These are phyloP conservation scores for Orycteropus afer DNA, from an alignment of 2,113 vertebrate species.

Conservation along the genomic window DNA sequence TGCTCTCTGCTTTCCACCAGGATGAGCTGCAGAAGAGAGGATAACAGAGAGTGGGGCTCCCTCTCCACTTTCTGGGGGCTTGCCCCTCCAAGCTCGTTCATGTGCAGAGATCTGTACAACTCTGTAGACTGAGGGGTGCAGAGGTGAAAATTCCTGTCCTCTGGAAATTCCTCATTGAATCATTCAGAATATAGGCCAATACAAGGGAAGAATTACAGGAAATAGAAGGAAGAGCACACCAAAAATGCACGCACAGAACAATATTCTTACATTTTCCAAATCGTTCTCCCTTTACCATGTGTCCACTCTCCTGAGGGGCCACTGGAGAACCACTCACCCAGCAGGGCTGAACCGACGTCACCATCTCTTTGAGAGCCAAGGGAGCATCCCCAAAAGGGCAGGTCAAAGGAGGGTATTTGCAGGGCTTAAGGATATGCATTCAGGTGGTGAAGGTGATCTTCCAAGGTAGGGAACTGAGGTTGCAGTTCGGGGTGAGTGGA, in stretches of 20 bases:
- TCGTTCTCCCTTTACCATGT: neutral
- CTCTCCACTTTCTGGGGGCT: too few species aligned
- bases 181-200: neutral
- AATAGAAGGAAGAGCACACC: neutral
- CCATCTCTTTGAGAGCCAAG: accelerated
- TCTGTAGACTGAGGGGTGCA: accelerated
- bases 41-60: too few species aligned
- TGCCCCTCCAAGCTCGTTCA: accelerated
- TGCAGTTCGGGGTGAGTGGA: neutral
- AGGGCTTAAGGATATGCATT: neutral
- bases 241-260: neutral
- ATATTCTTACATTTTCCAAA: neutral
- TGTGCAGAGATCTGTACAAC: neutral
- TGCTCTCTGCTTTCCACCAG: neutral
- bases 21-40: too few species aligned
- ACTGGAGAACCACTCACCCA: neutral
- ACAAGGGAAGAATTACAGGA: neutral
- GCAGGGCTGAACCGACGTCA: too few species aligned
- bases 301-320: neutral
- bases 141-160: neutral
- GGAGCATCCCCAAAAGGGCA: neutral
- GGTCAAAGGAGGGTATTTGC: too few species aligned
- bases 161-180: neutral
- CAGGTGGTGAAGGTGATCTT: neutral
- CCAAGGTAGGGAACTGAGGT: neutral